Conservation (phyloP, 2,888 invertebrate species). For the Stenchaetothrips biformis region DNA sequence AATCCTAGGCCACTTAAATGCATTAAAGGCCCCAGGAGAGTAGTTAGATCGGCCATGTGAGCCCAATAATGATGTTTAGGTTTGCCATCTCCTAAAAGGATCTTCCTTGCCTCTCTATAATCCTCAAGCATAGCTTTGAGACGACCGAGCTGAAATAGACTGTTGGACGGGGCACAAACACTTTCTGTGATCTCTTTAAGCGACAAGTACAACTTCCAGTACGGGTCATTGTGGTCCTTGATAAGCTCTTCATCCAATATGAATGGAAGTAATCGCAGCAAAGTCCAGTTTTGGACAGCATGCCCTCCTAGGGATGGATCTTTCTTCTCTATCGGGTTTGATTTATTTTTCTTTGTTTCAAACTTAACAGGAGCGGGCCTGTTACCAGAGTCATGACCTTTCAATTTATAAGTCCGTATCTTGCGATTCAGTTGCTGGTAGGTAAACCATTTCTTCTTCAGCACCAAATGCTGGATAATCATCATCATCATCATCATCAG, state of each 20-base stretch:
- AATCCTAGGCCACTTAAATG: not conserved
- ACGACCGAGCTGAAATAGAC: not conserved
- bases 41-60: not conserved
- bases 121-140: not conserved
- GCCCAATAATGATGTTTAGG: not conserved
- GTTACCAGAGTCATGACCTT: not conserved
- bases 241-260: not conserved
- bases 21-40: not conserved
- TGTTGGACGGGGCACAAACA: not conserved
- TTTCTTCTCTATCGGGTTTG: not conserved
- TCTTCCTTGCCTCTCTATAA: not conserved
- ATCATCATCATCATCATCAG: too few relatives aligned
- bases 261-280: not conserved
- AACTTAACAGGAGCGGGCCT: not conserved
- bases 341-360: not conserved
- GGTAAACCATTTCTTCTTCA: not conserved
- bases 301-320: not conserved
- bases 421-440: not conserved
- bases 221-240: not conserved
- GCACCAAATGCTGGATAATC: not conserved
- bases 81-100: not conserved
- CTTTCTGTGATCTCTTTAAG: not conserved
- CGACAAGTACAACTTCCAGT: not conserved
- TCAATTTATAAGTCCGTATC: not conserved
- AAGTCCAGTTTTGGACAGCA: not conserved